Evolutionary conservation across 2,888 invertebrate genomes (phyloP).

Genomic region (Chymomyza procnemis): DNA sequence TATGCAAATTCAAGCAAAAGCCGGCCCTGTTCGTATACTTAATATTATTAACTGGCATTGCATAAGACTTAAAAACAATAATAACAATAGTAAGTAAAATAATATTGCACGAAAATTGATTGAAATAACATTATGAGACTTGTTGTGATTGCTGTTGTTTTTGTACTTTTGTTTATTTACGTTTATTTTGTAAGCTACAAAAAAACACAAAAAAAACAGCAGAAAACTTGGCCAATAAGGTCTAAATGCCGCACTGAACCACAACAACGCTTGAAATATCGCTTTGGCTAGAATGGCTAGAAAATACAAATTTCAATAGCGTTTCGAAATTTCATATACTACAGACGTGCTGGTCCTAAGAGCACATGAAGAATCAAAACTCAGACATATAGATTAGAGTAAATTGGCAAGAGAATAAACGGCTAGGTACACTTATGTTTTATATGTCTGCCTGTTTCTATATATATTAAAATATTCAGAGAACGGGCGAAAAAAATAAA

Average conservation of each 20-base stretch:
- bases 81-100: conserved; percentile 23
- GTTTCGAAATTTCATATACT: conserved; percentile 71
- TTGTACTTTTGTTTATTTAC: conserved; percentile 59
- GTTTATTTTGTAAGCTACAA: too few relatives aligned
- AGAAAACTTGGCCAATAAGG: too few relatives aligned
- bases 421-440: too few relatives aligned
- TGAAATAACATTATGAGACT: conserved; percentile 10
- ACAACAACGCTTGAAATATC: neutral
- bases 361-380: conserved; percentile 44
- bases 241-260: neutral
- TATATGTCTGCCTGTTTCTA: conserved; percentile 4
- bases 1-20: conserved; percentile 44
- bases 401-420: conserved; percentile 36
- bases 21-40: neutral
- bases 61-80: conserved; percentile 35
- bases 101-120: conserved; percentile 22
- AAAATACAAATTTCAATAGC: conserved; percentile 62
- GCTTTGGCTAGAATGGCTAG: neutral
- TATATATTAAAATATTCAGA: neutral
- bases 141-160: neutral
- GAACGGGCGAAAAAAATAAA: conserved; percentile 7
- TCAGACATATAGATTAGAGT: conserved; percentile 37
- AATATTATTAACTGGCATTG: conserved; percentile 37
- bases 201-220: too few relatives aligned
- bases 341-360: conserved; percentile 21